These are phyloP conservation scores for Junonia oenone DNA, from an alignment of 2,888 invertebrate species.

Conservation along the genomic window DNA sequence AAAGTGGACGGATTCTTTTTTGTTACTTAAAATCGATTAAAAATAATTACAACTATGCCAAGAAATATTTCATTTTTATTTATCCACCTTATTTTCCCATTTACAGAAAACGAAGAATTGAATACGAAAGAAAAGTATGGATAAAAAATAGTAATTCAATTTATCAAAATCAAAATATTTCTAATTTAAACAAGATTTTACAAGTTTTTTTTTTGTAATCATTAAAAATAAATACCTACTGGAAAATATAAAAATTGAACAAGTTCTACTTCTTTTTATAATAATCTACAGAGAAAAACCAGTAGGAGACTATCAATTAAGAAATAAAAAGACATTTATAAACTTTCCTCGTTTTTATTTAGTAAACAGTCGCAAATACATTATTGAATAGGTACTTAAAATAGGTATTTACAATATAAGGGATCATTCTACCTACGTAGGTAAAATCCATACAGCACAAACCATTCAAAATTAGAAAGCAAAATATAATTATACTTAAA, in stretches of 20 bases:
- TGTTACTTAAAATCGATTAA: conserved; percentile 79
- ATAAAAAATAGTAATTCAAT: too few relatives aligned
- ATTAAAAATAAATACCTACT: too few relatives aligned
- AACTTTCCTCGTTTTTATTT: conserved; percentile 54
- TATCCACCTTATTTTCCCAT: conserved; percentile 29
- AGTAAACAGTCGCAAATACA: conserved; percentile 75
- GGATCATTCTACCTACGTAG: conserved; percentile 76
- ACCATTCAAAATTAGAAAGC: conserved; percentile 72
- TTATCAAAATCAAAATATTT: too few relatives aligned
- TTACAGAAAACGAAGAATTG: background rate
- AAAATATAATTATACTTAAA: conserved; percentile 46
- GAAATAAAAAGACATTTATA: conserved; percentile 11
- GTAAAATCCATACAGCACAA: conserved; percentile 70
- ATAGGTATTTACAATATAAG: conserved; percentile 71
- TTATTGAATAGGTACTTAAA: conserved; percentile 69
- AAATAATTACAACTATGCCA: conserved; percentile 79
- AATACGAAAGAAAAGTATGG: background rate
- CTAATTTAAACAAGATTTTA: too few relatives aligned
- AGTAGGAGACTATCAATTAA: too few relatives aligned
- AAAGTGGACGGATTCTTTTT: conserved; percentile 69
- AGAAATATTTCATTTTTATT: conserved; percentile 63
- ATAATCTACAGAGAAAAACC: too few relatives aligned
- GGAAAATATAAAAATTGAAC: too few relatives aligned
- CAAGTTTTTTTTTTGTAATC: too few relatives aligned
- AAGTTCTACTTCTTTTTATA: too few relatives aligned